Conservation (phyloP, 2,888 invertebrate species). For the Drosophila barbarae region DNA sequence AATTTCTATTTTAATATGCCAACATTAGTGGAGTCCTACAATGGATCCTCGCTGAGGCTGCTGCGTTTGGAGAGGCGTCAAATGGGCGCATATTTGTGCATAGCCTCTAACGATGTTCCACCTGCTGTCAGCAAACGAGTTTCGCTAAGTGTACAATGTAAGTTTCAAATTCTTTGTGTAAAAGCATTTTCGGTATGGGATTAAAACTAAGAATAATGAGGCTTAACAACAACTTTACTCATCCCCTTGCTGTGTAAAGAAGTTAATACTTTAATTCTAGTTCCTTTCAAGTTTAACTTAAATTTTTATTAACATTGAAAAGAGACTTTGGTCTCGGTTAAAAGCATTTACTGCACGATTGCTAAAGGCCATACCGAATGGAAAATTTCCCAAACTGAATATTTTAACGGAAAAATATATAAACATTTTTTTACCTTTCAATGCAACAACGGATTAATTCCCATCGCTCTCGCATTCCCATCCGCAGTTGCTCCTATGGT, state of each 20-base stretch:
- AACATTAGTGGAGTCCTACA: slow-evolving; percentile 85
- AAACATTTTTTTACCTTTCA: neutral
- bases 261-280: neutral
- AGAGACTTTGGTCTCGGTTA: too few relatives aligned
- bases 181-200: neutral
- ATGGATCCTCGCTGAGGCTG: slow-evolving; percentile 87
- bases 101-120: slow-evolving; percentile 94
- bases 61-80: slow-evolving; percentile 91
- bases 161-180: slow-evolving; percentile 80
- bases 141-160: slow-evolving; percentile 93
- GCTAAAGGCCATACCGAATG: neutral
- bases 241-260: neutral
- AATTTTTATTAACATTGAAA: neutral
- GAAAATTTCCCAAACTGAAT: neutral
- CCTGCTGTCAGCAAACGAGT: slow-evolving; percentile 94
- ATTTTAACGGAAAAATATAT: slow-evolving; percentile 3
- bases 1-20: neutral
- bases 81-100: slow-evolving; percentile 95
- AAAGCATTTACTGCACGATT: neutral
- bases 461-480: neutral
- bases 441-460: slow-evolving; percentile 8
- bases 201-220: neutral
- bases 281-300: neutral
- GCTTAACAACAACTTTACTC: too few relatives aligned
- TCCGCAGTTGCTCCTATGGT: slow-evolving; percentile 90